Evolutionary conservation across 2,113 vertebrate species (phyloP), one percentile per base, ranked within the genome.

Genomic region (Prionailurus bengalensis): DNA sequence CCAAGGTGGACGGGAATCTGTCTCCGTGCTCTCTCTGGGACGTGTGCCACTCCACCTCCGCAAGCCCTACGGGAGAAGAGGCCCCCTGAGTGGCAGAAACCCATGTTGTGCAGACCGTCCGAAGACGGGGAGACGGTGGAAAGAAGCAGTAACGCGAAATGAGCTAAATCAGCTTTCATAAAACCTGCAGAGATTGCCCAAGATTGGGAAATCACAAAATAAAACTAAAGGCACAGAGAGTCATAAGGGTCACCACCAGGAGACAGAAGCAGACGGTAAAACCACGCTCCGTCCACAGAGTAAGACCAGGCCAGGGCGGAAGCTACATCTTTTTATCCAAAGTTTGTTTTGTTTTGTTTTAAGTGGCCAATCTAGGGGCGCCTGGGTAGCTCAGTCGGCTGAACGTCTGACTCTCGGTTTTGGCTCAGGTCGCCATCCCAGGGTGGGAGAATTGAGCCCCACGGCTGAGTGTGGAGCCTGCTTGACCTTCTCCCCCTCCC

Each of bases 101-200:
- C 5, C 0, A 7, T 0, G 11, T 0, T 14, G 14, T n/a, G 4
- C 55, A 45, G 55, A 16, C 7, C 7, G 19, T 68, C 33, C 1
- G 25, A 2, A n/a, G 5, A 4, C 1, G 4, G 10, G 39, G 27
- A 17, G 1, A 61, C 8, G 0, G 45, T 0, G 5, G n/a, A 9
- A 19, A 45, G 17, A 19, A 33, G 74, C 33, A n/a, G 53, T 0
- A 4, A 48, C 7, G 13, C 9, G 21, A 25, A 31, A 53, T 23
- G 31, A 71, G 65, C 17, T 39, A 23, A 61, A 14, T 11, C 10
- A 15, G 4, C 53, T 68, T 48, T 39, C 25, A 1, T 14, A 23
- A n/a, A 12, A 39, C 1, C 29, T 5, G 11, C 9, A 36, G 76
- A 36, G 17, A 6, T 16, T 0, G n/a, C 21, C 15, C 31, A 1